These are phyloP conservation scores for Drosophila subobscura DNA, from an alignment of 1,140 invertebrate species.

Conservation along the genomic window DNA sequence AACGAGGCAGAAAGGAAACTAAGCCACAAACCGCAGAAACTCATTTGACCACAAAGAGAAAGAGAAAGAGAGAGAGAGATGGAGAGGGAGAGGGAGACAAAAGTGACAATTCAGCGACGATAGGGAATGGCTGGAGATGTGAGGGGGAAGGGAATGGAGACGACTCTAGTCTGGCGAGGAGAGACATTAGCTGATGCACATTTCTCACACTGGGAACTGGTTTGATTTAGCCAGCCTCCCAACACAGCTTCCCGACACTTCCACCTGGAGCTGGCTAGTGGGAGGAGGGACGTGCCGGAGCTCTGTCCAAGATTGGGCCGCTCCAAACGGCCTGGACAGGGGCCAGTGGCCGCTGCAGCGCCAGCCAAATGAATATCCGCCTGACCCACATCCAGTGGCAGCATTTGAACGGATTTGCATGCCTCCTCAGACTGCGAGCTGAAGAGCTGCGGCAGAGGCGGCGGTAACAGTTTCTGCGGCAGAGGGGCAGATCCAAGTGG, in stretches of 20 bases:
- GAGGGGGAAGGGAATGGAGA: conserved; percentile 5
- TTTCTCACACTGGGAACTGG: conserved; percentile 49
- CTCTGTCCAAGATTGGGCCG: conserved; percentile 31
- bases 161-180: too few relatives aligned
- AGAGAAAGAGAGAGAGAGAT: background rate
- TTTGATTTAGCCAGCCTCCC: conserved; percentile 59
- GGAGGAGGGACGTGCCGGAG: conserved; percentile 12
- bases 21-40: conserved; percentile 32
- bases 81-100: background rate
- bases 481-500: background rate
- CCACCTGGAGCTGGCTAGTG: background rate
- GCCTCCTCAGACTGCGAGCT: conserved; percentile 25
- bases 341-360: background rate
- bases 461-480: too few relatives aligned
- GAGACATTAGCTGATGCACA: conserved; percentile 18
- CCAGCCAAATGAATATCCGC: conserved; percentile 55
- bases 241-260: conserved; percentile 20
- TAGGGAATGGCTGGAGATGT: background rate
- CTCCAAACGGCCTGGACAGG: conserved; percentile 7
- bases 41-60: conserved; percentile 26
- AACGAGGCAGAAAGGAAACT: conserved; percentile 12
- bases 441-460: background rate
- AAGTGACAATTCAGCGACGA: conserved; percentile 16
- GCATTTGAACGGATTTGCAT: conserved; percentile 60
- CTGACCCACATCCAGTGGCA: conserved; percentile 64